phyloP scores from a whole-genome alignment of 2,797 vertebrate species.

The Rhincodon typus region DNA sequence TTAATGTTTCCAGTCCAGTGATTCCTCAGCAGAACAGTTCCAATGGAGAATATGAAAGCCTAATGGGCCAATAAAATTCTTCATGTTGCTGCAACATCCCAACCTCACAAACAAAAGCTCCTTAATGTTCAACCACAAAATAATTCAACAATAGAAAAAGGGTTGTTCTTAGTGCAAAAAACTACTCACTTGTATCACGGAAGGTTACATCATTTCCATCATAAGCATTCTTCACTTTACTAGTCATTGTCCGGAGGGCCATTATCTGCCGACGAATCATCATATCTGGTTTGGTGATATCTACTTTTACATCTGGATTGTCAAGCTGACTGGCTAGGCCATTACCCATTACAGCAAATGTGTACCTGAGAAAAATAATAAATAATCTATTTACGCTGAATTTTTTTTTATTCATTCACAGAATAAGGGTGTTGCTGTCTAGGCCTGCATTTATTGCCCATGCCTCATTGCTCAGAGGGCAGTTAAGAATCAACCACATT shows the following conservation, averaged over 20 bases:
- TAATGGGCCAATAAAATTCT: neutral
- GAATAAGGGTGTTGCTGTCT: too few relatives aligned
- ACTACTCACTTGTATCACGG: slow-evolving; percentile 65
- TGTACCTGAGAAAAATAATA: slow-evolving; percentile 10
- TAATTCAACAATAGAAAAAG: neutral
- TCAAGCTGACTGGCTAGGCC: slow-evolving; percentile 87
- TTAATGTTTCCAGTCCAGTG: too few relatives aligned
- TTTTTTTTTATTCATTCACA: too few relatives aligned
- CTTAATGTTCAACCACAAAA: neutral
- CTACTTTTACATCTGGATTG: slow-evolving; percentile 92
- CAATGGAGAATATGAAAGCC: neutral
- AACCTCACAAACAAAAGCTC: neutral
- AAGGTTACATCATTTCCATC: slow-evolving; percentile 81
- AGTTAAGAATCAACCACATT: too few relatives aligned
- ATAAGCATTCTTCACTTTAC: slow-evolving; percentile 83
- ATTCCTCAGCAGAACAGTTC: too few relatives aligned
- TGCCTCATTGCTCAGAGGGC: too few relatives aligned
- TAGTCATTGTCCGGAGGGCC: slow-evolving; percentile 81
- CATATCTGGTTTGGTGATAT: slow-evolving; percentile 81
- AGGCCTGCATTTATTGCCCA: too few relatives aligned
- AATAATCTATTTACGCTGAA: neutral
- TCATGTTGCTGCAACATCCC: neutral
- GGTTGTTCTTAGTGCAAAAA: neutral
- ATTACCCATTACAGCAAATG: slow-evolving; percentile 68
- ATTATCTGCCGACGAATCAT: slow-evolving; percentile 86